A percentile compares a stretch with the other conserved stretches of the same genome.
phyloP scores from a whole-genome alignment of 2,888 invertebrate species.

The Trichacis sp. region DNA sequence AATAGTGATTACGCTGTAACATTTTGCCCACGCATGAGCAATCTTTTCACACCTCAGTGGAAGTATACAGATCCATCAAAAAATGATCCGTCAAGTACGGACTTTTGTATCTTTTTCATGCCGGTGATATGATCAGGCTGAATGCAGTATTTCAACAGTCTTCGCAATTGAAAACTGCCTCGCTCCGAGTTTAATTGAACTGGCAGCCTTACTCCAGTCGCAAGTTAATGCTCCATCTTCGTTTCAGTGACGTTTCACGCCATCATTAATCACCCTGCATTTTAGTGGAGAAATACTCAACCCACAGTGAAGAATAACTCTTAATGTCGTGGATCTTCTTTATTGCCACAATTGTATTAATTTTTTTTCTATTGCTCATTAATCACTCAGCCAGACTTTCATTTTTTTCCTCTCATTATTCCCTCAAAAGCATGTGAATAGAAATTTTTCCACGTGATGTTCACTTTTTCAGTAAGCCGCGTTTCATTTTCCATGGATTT shows the following conservation, averaged over 20 bases:
- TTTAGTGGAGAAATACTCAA: constrained; percentile 26
- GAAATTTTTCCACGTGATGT: too few species aligned
- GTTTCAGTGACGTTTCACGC: constrained; percentile 32
- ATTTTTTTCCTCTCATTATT: not conserved
- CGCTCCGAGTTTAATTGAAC: constrained; percentile 37
- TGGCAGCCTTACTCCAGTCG: constrained; percentile 29
- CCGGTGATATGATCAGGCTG: constrained; percentile 8
- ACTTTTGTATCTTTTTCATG: not conserved
- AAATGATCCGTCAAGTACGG: not conserved
- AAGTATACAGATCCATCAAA: not conserved
- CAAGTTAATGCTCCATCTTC: constrained; percentile 38
- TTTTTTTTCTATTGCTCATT: constrained; percentile 14
- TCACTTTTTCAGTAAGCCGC: too few species aligned
- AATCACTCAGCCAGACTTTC: not conserved
- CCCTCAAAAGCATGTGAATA: not conserved
- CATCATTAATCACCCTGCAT: constrained; percentile 38
- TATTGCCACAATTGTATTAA: constrained; percentile 27
- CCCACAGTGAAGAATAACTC: constrained; percentile 33
- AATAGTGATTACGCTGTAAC: not conserved
- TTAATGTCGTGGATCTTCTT: constrained; percentile 36
- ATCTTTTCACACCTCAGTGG: not conserved
- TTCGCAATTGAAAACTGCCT: constrained; percentile 32
- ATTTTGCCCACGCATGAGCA: not conserved
- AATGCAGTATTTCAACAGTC: constrained; percentile 24
- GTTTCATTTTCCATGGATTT: too few species aligned